Conservation (phyloP, 2,888 invertebrate species). For the Dichetophora obliterata region DNA sequence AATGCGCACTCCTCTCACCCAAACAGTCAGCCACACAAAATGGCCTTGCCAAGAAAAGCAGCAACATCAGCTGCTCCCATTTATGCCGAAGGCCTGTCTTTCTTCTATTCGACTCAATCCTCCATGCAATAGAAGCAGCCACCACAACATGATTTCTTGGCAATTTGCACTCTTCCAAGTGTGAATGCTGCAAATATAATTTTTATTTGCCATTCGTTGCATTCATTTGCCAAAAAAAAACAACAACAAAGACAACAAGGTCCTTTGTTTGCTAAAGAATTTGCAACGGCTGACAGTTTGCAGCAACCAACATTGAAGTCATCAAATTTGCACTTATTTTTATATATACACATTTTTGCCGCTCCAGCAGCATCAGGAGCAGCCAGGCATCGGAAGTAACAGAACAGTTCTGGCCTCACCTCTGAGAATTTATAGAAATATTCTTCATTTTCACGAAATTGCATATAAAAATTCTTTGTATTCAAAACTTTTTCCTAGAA, state of each 20-base stretch:
- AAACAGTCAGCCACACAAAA: too few species aligned
- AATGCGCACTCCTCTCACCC: not conserved
- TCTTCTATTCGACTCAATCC: not conserved
- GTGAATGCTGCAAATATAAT: slow-evolving; percentile 29
- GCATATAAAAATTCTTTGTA: slow-evolving; percentile 25
- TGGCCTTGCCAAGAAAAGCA: too few species aligned
- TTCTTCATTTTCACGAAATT: slow-evolving; percentile 19
- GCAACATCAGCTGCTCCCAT: too few species aligned
- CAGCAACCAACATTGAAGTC: slow-evolving; percentile 13
- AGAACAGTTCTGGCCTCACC: not conserved
- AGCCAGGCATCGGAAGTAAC: not conserved
- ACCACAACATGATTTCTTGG: slow-evolving; percentile 21
- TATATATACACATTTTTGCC: not conserved
- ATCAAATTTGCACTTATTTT: slow-evolving; percentile 29
- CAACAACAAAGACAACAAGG: not conserved
- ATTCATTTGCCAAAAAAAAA: slow-evolving; percentile 14
- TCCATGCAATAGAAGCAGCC: too few species aligned
- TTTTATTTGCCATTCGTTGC: slow-evolving; percentile 34
- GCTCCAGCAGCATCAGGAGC: not conserved
- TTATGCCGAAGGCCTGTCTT: too few species aligned
- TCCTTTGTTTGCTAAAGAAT: not conserved
- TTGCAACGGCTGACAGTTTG: not conserved
- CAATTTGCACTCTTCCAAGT: slow-evolving; percentile 6
- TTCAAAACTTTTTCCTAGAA: not conserved
- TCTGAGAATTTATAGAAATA: not conserved